These are phyloP conservation scores for Drosophila macrothrix DNA, from an alignment of 2,888 invertebrate genomes.

Conservation along the genomic window DNA sequence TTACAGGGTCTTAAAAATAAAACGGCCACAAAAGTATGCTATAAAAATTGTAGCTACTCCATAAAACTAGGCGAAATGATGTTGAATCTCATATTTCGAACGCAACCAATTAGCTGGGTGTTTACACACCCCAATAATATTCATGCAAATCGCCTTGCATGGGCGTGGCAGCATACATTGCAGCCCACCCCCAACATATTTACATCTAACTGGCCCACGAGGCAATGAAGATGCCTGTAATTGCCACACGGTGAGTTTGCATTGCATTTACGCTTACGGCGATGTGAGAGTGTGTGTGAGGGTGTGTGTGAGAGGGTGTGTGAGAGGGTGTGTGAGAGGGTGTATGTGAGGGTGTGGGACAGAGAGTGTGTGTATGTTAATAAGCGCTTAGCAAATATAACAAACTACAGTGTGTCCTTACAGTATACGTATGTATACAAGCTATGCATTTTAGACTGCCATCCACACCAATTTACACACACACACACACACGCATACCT, in stretches of 20 bases:
- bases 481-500: conserved; percentile 1
- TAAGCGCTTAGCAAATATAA: conserved; percentile 76
- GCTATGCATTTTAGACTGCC: conserved; percentile 9
- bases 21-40: neutral
- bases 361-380: conserved; percentile 25
- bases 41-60: rapidly evolving
- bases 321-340: neutral
- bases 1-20: neutral
- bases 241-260: conserved; percentile 48
- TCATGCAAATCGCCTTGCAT: conserved; percentile 51
- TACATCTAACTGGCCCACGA: neutral
- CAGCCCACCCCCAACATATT: neutral
- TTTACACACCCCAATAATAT: conserved; percentile 50
- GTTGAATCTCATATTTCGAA: conserved; percentile 36
- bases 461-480: conserved; percentile 2
- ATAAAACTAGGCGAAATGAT: neutral
- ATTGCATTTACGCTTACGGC: conserved; percentile 24
- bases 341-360: conserved; percentile 1
- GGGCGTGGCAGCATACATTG: conserved; percentile 47
- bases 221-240: conserved; percentile 38
- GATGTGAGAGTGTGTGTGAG: neutral
- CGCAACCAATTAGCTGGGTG: conserved; percentile 44
- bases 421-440: conserved; percentile 17
- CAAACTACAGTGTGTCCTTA: conserved; percentile 54
- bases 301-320: conserved; percentile 3